These are phyloP conservation scores for Paraescarpia echinospica DNA, from an alignment of 1,140 invertebrate genomes.

Conservation along the genomic window DNA sequence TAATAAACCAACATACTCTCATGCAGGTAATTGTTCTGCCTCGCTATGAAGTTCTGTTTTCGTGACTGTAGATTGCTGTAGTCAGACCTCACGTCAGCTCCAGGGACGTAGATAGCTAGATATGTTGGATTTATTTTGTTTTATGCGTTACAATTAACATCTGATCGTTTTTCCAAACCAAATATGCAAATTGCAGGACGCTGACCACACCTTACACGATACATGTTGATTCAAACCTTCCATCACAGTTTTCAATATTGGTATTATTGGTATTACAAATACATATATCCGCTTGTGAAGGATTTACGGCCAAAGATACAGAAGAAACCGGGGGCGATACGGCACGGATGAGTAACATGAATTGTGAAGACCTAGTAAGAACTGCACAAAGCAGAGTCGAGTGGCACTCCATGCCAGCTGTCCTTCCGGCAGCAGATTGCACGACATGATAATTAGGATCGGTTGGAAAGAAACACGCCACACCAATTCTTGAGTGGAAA, in stretches of 20 bases:
- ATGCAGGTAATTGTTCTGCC: not conserved
- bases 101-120: too few species aligned
- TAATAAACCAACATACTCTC: not conserved
- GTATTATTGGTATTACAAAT: not conserved
- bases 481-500: not conserved
- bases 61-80: too few species aligned
- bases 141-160: not conserved
- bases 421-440: too few species aligned
- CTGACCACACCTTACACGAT: not conserved
- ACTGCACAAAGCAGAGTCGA: too few species aligned
- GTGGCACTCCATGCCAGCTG: too few species aligned
- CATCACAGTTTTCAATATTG: not conserved
- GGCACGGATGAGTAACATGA: too few species aligned
- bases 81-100: too few species aligned
- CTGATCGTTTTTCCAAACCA: not conserved
- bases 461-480: not conserved
- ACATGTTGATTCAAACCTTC: not conserved
- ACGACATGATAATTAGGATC: not conserved
- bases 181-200: not conserved
- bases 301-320: too few species aligned
- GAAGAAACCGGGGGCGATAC: too few species aligned
- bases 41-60: not conserved
- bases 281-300: not conserved
- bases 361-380: too few species aligned
- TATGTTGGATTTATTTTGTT: too few species aligned